phyloP scores from a whole-genome alignment of 1,140 invertebrate species.

The Musca vetustissima region DNA sequence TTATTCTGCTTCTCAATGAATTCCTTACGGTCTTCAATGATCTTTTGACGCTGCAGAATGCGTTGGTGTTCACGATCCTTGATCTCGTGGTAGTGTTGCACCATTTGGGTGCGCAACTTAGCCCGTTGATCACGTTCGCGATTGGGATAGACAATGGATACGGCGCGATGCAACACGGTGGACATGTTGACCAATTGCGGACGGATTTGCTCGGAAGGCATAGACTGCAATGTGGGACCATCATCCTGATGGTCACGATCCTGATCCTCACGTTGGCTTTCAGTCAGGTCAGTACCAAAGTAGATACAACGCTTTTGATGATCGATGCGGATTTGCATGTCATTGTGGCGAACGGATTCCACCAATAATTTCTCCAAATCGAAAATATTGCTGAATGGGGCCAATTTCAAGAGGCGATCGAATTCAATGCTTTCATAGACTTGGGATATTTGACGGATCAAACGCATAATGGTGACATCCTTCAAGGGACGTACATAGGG shows the following conservation, averaged over 20 bases:
- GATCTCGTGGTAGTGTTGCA: constrained; percentile 83
- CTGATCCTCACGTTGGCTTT: constrained; percentile 90
- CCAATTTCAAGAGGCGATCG: constrained; percentile 77
- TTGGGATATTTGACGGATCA: constrained; percentile 87
- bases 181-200: constrained; percentile 91
- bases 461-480: constrained; percentile 88
- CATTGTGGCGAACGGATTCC: constrained; percentile 91
- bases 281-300: constrained; percentile 90
- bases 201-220: constrained; percentile 93
- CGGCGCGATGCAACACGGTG: constrained; percentile 77
- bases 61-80: constrained; percentile 84
- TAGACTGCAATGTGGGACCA: constrained; percentile 88
- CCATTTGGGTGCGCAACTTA: constrained; percentile 73
- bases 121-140: constrained; percentile 76
- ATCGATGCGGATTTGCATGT: constrained; percentile 93
- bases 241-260: no score
- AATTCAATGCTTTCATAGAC: constrained; percentile 95
- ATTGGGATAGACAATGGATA: constrained; percentile 79
- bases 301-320: constrained; percentile 81
- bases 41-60: constrained; percentile 87
- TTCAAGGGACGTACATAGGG: constrained; percentile 86
- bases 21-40: constrained; percentile 95
- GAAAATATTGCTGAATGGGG: constrained; percentile 83
- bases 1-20: constrained; percentile 90
- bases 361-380: constrained; percentile 89